Base-by-base conservation (phyloP, 2,888 invertebrate genomes). In the Agrochola lota region DNA sequence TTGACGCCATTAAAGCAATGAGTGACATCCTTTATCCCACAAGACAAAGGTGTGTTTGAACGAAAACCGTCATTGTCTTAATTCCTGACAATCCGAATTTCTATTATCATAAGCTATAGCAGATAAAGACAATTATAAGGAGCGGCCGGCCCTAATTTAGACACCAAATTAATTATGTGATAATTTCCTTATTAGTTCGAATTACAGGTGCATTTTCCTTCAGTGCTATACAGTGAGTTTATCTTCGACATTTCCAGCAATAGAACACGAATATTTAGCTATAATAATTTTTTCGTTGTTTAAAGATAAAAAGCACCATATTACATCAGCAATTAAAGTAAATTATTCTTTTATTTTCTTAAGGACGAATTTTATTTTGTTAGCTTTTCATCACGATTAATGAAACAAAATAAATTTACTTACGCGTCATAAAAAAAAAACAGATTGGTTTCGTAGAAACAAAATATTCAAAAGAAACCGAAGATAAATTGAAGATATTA, bases 401-500 rank as follows among this genome's bases (percentile, higher is more conserved):
- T 78, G 67, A 70, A 79, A 74, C 62, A 77, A 83, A 79, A 80
- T 78, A 78, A 80, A 69, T 77, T 76, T 80, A 81, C 66, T 80
- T 81, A 60, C 40, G 69, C 76, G 71, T 68, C 70, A 84, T 78
- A 85, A 77, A 82, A 85, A 77, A 82, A 81, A 80, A 71, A 62
- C 63, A 79, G 66, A 81, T 80, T 73, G 80, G 74, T 85, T 80
- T 80, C 57, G 73, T 74, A 60, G 69, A 83, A 77, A 88, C 71
- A 80, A 74, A 81, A 85, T 85, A 84, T 89, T 84, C 85, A 84
- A 88, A 85, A 80, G 83, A 80, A 83, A 84, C 81, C 49, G 71
- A 74, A 84, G 74, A 87, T 77, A 86, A 85, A 88, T 89, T 87
- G 69, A 71, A 79, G 81, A 79, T 81, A 89, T 86, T 87, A 89